Percentiles rank a stretch among this genome's conserved stretches.
phyloP scores from a whole-genome alignment of 2,113 vertebrate species.

The Plecotus auritus region DNA sequence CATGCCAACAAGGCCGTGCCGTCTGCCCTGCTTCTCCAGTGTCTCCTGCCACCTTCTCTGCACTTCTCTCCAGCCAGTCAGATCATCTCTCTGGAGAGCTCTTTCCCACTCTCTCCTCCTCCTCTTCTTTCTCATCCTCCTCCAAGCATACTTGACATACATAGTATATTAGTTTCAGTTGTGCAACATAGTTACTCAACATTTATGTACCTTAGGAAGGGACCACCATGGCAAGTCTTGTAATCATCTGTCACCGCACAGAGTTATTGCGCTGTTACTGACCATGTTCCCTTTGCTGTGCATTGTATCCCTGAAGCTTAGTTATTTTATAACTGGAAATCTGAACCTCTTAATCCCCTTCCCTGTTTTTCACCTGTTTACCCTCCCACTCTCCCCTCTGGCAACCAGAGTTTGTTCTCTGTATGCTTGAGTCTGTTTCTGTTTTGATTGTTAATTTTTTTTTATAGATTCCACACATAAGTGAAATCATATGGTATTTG shows the following conservation, averaged over 20 bases:
- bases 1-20: rapidly evolving
- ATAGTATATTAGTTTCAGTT: background rate
- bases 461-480: background rate
- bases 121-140: background rate
- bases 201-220: background rate
- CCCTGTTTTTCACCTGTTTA: background rate
- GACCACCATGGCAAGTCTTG: background rate
- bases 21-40: background rate
- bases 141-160: background rate
- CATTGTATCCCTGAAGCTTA: background rate
- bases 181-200: background rate
- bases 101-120: background rate
- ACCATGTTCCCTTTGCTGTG: background rate
- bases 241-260: background rate
- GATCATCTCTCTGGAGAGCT: background rate
- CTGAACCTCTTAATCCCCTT: too few species aligned
- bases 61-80: background rate
- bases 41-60: rapidly evolving
- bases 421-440: background rate
- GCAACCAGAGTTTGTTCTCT: background rate
- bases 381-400: background rate
- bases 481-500: background rate
- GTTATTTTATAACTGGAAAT: background rate
- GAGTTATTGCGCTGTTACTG: too few species aligned
- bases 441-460: background rate